Evolutionary conservation across 1,140 invertebrate species (phyloP), one percentile per base, ranked within the genome.

Genomic region (Drosophila subpulchrella): DNA sequence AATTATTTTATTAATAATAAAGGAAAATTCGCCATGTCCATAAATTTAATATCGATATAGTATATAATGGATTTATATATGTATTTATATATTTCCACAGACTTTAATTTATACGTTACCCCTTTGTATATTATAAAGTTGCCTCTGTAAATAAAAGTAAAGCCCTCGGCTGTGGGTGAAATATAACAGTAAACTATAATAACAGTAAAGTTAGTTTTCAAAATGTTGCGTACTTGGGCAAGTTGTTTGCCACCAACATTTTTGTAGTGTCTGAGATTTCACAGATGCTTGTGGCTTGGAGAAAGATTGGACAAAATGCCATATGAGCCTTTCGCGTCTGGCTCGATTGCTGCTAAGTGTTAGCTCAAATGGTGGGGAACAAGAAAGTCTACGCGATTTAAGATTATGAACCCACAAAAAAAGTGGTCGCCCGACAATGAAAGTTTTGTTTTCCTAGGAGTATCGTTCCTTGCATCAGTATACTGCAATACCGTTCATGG

Each of bases 71-170:
- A 75, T 57, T 63, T 51, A 76, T 59, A 75, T 59, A 53, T 56
- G 38, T 51, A 67, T 27, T 27, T 27, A 27, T 61, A 79, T 61
- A 75, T 80, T 83, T 83, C 80, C 76, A 83, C 58, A 78, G 62
- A 61, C 56, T 75, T 84, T 55, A 82, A 82, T 75, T 81, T 75
- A 88, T 76, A 77, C 77, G 68, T 86, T 75, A 71, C 54, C 65
- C 44, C 67, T 70, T 80, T 88, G 75, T 86, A 86, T 79, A 76
- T 59, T 70, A 62, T 53, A 72, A 85, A 78, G 73, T 82, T 86
- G 59, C 83, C 83, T 70, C 71, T 86, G 83, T 86, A 86, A 86
- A 86, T 86, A 86, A 89, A 86, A 59, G 51, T 39, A 58, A 75
- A 60, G 46, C 62, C 78, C 78, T 68, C 61, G 62, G 75, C 83